Percentiles rank a stretch among this genome's conserved stretches.
These are phyloP conservation scores for Lissonota sp. DNA, from an alignment of 2,888 invertebrate genomes.

Conservation along the genomic window DNA sequence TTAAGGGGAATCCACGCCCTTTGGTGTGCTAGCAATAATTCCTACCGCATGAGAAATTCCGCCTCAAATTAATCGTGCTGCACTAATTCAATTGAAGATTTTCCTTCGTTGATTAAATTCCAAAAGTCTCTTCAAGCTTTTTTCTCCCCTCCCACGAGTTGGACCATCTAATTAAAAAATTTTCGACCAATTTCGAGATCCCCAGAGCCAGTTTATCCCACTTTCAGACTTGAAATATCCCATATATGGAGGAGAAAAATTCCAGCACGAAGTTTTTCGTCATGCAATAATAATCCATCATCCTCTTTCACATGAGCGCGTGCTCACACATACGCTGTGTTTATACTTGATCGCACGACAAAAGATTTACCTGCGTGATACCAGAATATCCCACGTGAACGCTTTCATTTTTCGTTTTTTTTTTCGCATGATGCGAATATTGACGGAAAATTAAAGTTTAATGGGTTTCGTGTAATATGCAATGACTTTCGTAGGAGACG, in stretches of 20 bases:
- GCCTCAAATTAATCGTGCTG: no score
- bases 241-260: neutral
- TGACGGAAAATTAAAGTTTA: slow-evolving; percentile 56
- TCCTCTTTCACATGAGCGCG: slow-evolving; percentile 44
- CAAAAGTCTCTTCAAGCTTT: no score
- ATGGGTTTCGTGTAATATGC: slow-evolving; percentile 3
- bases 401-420: neutral
- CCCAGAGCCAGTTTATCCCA: neutral
- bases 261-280: slow-evolving; percentile 14
- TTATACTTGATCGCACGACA: slow-evolving; percentile 38
- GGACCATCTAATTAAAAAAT: neutral
- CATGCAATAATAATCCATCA: slow-evolving; percentile 42
- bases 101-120: no score
- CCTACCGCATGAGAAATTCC: no score
- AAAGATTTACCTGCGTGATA: slow-evolving; percentile 23
- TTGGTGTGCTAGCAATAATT: no score
- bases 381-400: neutral
- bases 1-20: no score
- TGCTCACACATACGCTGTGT: slow-evolving; percentile 28
- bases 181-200: neutral
- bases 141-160: no score
- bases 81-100: no score
- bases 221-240: neutral
- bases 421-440: slow-evolving; percentile 51
- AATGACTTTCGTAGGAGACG: slow-evolving; percentile 2